A percentile compares a stretch with the other conserved stretches of the same genome.
Conservation (phyloP, 1,140 invertebrate genomes). For the Oryctes rhinoceros region DNA sequence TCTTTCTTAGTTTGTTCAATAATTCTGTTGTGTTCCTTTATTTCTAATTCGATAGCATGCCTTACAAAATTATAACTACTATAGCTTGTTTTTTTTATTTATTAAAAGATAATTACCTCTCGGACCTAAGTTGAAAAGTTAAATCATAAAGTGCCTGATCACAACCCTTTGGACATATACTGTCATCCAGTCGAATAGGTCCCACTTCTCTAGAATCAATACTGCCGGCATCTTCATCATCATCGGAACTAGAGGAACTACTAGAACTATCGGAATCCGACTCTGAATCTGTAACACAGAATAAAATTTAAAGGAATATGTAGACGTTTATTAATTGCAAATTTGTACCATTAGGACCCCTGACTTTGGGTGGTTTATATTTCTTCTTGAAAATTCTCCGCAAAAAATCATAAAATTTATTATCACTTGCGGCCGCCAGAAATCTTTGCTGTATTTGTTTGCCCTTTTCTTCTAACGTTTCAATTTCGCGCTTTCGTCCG, state of each 20-base stretch:
- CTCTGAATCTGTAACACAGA: slow-evolving; percentile 21
- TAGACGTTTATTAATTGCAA: background rate
- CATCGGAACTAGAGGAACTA: slow-evolving; percentile 65
- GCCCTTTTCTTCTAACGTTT: slow-evolving; percentile 51
- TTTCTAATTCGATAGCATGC: slow-evolving; percentile 62
- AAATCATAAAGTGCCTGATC: slow-evolving; percentile 72
- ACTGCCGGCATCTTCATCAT: slow-evolving; percentile 68
- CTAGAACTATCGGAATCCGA: slow-evolving; percentile 58
- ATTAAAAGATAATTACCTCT: slow-evolving; percentile 57
- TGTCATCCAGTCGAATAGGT: slow-evolving; percentile 74
- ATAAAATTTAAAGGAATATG: background rate
- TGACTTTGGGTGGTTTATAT: slow-evolving; percentile 67
- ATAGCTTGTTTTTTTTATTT: background rate
- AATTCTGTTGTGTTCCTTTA: slow-evolving; percentile 59
- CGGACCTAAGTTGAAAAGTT: slow-evolving; percentile 69
- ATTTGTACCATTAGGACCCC: slow-evolving; percentile 56
- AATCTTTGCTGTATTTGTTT: slow-evolving; percentile 59
- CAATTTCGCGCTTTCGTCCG: slow-evolving; percentile 51
- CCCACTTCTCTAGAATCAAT: slow-evolving; percentile 70
- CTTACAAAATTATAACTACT: slow-evolving; percentile 43
- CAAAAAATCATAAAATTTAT: slow-evolving; percentile 79
- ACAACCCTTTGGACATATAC: slow-evolving; percentile 77
- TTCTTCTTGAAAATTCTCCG: slow-evolving; percentile 81
- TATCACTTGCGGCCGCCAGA: slow-evolving; percentile 68
- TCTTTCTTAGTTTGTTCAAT: slow-evolving; percentile 63